Evolutionary conservation across 30 jellyfish, hydroid and myxozoan genomes (phyloP).

Genomic region (Euphysa ruthae): DNA sequence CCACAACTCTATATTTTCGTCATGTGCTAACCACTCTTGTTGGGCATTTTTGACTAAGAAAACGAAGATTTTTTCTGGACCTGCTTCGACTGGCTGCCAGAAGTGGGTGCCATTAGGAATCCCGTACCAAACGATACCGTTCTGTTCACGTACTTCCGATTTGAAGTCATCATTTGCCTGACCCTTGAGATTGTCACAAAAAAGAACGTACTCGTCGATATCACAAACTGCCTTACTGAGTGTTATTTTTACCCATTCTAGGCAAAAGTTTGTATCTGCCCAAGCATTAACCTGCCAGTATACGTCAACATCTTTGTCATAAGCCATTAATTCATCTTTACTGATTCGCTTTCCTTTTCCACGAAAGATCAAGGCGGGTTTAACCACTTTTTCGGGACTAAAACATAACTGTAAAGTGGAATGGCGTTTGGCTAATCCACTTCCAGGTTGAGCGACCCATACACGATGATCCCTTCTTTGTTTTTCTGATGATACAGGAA

Average conservation of each 20-base stretch:
- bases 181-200: conserved; percentile 32
- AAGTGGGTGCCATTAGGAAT: conserved; percentile 22
- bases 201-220: conserved; percentile 9
- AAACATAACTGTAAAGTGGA: conserved; percentile 18
- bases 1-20: conserved; percentile 37
- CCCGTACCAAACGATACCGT: conserved; percentile 43
- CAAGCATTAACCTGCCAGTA: too few species aligned
- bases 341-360: conserved; percentile 39
- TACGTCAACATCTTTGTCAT: conserved; percentile 29
- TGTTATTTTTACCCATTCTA: conserved; percentile 10
- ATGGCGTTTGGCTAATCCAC: conserved; percentile 44
- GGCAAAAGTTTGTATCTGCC: conserved; percentile 4
- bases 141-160: conserved; percentile 15
- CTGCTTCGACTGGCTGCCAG: conserved; percentile 40
- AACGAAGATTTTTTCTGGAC: conserved; percentile 11
- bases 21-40: conserved; percentile 30
- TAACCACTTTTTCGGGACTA: conserved; percentile 23
- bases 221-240: conserved; percentile 14
- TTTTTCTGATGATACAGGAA: conserved; percentile 9
- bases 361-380: conserved; percentile 36
- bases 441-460: conserved; percentile 47
- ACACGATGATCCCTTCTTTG: conserved; percentile 39
- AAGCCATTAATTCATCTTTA: conserved; percentile 18
- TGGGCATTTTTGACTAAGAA: background rate
- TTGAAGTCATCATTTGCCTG: conserved; percentile 10